Base-by-base conservation (phyloP, 2,888 invertebrate species). In the Anoplius nigerrimus region DNA sequence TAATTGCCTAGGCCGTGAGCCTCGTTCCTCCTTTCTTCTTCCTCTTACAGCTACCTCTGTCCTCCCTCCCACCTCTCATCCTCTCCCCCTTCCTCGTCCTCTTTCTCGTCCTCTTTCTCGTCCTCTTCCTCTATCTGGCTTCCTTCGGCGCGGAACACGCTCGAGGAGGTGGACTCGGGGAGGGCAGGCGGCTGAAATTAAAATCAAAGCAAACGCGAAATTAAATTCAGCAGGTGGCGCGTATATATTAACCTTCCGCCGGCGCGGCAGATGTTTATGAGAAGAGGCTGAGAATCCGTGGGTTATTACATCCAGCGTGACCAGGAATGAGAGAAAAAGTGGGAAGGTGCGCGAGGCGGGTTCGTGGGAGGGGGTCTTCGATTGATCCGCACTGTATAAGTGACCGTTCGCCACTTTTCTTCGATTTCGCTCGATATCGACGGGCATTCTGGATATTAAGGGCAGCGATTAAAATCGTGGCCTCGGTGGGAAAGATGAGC, bases 1-100 rank as follows among this genome's bases (percentile, higher is more conserved):
- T 77, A 77, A 79, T 79, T 79, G 79, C 79, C 72, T 54, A 59
- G 66, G 58, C 67, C 68, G 66, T 63, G 75, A 27, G 56, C 69
- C 60, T n/a, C 43, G 52, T 34, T 59, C 54, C 57, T 53, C 51
- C 27, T 55, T n/a, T n/a, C n/a, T n/a, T n/a, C n/a, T n/a, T n/a
- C n/a, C n/a, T n/a, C n/a, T n/a, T n/a, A n/a, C n/a, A n/a, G n/a
- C n/a, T n/a, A n/a, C n/a, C n/a, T n/a, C n/a, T n/a, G n/a, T n/a
- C n/a, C 46, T 22, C 15, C 52, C 59, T 34, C 57, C 43, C 22
- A 21, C 27, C 16, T 55, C 22, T 27, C 53, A 16, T 16, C 46
- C 16, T 46, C 3, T 46, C 46, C 2, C 5, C 16, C 15, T 48
- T 16, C n/a, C 20, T 48, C 48, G 20, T 34, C 11, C 34, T n/a